Evolutionary conservation across 2,113 vertebrate genomes (phyloP).

Genomic region (Cranoglanis bouderius): DNA sequence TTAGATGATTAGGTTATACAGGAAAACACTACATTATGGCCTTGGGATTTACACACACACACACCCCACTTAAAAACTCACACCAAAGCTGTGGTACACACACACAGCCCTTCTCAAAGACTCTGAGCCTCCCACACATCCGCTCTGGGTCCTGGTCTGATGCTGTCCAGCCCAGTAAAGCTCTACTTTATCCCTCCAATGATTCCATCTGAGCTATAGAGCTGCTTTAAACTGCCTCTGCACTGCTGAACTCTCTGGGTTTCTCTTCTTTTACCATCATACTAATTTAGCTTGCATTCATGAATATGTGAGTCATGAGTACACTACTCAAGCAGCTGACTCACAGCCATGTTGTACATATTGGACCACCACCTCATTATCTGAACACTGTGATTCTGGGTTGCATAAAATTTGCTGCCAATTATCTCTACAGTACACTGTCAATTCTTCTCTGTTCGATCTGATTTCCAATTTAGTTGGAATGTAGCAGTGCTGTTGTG

Average conservation of each 20-base stretch:
- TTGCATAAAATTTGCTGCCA: not conserved
- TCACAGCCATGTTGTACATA: not conserved
- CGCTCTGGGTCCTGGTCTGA: constrained; percentile 16
- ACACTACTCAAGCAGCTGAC: not conserved
- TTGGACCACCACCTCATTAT: not conserved
- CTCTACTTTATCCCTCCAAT: constrained; percentile 5
- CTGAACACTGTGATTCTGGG: not conserved
- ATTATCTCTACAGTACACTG: constrained; percentile 1
- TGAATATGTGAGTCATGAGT: constrained; percentile 1
- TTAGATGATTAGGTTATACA: not conserved
- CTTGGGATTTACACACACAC: not conserved
- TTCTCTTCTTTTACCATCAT: constrained; percentile 9
- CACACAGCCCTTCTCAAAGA: not conserved
- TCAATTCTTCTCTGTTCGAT: not conserved
- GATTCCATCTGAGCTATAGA: not conserved
- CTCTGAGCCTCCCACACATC: not conserved
- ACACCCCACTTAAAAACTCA: not conserved
- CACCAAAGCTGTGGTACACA: not conserved
- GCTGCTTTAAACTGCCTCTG: constrained; percentile 14
- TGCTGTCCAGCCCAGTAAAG: constrained; percentile 19
- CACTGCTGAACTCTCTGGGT: not conserved
- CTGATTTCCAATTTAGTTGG: not conserved
- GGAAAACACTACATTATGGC: not conserved
- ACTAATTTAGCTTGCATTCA: constrained; percentile 20
- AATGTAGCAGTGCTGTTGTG: not conserved